Evolutionary conservation across 2,113 vertebrate species (phyloP).

Genomic region (Odobenus rosmarus): DNA sequence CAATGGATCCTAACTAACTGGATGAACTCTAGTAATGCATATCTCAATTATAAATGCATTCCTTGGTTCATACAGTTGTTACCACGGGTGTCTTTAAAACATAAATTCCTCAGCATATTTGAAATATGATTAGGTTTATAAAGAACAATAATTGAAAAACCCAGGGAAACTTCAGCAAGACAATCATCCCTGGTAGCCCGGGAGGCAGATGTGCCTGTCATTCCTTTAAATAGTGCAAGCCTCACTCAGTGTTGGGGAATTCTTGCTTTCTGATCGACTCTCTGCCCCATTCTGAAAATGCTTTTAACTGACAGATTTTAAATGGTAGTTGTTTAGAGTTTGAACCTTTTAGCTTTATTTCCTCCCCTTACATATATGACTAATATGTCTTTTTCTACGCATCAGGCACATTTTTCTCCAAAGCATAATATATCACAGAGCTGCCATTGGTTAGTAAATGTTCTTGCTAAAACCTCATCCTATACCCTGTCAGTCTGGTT

Average conservation of each 20-base stretch:
- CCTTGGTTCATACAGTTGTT: not conserved
- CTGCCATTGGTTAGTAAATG: conserved; percentile 50
- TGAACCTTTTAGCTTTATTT: not conserved
- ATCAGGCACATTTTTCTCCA: conserved; percentile 37
- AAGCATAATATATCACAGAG: not conserved
- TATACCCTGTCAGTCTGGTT: conserved; percentile 19
- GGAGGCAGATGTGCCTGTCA: not conserved
- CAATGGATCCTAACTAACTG: not conserved
- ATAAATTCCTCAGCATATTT: not conserved
- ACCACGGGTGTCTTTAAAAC: not conserved
- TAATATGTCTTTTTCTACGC: conserved; percentile 44
- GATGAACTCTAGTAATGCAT: not conserved
- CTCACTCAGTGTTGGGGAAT: fast-evolving
- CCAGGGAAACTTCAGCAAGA: not conserved
- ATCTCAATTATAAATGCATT: not conserved
- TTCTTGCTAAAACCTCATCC: conserved; percentile 24
- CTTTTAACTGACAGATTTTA: conserved; percentile 13
- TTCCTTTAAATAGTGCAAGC: not conserved
- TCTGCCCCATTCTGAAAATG: not conserved
- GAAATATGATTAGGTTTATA: not conserved
- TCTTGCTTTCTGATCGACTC: not conserved
- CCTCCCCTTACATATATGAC: conserved; percentile 18
- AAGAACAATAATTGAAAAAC: not conserved
- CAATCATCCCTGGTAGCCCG: not conserved
- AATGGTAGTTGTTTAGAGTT: not conserved